A percentile compares a stretch with the other conserved stretches of the same genome.
Evolutionary conservation across 2,888 invertebrate species (phyloP).

Genomic region (Pristionchus fissidentatus): DNA sequence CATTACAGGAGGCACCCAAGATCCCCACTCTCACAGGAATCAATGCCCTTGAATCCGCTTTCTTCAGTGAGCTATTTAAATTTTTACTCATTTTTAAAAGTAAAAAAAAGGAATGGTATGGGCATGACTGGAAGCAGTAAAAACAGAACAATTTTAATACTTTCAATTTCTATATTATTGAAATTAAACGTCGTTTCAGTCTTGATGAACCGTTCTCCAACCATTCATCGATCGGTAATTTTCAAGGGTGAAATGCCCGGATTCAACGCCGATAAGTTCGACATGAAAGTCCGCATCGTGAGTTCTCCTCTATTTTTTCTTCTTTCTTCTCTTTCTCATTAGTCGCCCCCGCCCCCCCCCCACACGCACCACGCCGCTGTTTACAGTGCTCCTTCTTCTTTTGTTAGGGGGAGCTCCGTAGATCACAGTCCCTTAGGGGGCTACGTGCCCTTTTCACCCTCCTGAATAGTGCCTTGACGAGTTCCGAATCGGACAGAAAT

Average conservation of each 20-base stretch:
- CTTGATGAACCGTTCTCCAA: not conserved
- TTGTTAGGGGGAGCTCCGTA: no score
- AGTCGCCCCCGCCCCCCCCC: no score
- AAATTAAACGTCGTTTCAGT: constrained; percentile 8
- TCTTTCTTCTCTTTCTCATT: not conserved
- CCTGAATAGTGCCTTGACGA: no score
- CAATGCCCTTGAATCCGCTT: constrained; percentile 61
- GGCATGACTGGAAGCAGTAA: not conserved
- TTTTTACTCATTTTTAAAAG: no score
- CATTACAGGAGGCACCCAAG: constrained; percentile 51
- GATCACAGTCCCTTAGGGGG: no score
- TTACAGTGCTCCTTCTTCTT: no score
- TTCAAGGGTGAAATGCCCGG: not conserved
- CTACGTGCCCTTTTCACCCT: no score
- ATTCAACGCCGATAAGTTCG: constrained; percentile 30
- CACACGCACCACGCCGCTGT: no score
- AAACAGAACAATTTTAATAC: not conserved
- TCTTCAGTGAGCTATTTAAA: constrained; percentile 56
- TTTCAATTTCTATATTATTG: not conserved
- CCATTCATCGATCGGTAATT: constrained; percentile 3
- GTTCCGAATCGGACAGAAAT: no score
- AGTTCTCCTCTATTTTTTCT: not conserved
- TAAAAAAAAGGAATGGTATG: not conserved
- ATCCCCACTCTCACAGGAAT: constrained; percentile 66
- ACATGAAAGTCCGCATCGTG: constrained; percentile 38